Conservation (phyloP, 2,888 invertebrate genomes). For the Elysia crispata region DNA sequence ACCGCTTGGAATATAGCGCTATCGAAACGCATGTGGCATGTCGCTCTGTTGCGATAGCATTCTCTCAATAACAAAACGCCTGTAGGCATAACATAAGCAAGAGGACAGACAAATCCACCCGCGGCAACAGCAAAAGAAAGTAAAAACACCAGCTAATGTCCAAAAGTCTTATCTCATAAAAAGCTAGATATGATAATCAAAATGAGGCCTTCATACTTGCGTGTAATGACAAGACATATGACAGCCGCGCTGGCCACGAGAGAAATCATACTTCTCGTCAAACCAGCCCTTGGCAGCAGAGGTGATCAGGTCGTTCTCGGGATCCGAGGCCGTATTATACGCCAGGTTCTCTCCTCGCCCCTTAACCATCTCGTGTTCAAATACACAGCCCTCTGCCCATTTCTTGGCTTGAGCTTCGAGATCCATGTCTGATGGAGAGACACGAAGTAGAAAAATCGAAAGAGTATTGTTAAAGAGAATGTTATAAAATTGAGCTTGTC, state of each 20-base stretch:
- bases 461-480: no score
- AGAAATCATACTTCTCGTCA: constrained; percentile 50
- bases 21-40: no score
- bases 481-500: no score
- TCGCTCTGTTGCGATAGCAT: no score
- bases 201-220: constrained; percentile 48
- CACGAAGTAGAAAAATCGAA: neutral
- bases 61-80: no score
- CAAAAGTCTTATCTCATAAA: no score
- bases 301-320: constrained; percentile 38
- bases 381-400: constrained; percentile 51
- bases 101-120: no score
- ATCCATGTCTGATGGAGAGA: constrained; percentile 32
- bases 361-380: constrained; percentile 51
- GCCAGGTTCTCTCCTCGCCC: constrained; percentile 54
- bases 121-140: no score
- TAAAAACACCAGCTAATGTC: no score
- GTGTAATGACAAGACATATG: constrained; percentile 52
- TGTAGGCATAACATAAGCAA: no score
- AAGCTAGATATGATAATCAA: no score
- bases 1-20: no score
- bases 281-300: constrained; percentile 46
- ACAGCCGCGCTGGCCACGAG: constrained; percentile 50
- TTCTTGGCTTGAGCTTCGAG: constrained; percentile 44
- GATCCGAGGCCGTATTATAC: constrained; percentile 39